Conservation (phyloP, 2,113 vertebrate genomes). For the Elanus axillaris region DNA sequence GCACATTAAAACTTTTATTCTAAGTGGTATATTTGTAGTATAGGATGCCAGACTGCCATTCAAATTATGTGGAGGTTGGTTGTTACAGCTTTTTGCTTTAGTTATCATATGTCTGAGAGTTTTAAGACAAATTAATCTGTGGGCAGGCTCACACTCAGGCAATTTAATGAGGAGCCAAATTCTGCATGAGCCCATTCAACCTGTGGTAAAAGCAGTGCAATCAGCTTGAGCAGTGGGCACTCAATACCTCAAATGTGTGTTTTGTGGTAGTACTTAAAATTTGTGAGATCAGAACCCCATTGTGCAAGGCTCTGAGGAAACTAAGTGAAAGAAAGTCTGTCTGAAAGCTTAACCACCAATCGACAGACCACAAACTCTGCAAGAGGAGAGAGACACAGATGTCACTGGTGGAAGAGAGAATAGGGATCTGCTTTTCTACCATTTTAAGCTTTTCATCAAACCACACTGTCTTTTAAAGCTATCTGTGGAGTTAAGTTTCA, state of each 20-base stretch:
- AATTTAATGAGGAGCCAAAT: background rate
- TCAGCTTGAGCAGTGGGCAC: background rate
- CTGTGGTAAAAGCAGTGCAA: background rate
- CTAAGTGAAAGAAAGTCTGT: background rate
- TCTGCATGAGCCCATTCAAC: background rate
- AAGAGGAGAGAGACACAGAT: background rate
- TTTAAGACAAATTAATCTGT: background rate
- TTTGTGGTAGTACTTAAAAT: background rate
- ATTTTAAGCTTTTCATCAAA: background rate
- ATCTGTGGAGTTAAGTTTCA: background rate
- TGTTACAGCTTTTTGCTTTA: background rate
- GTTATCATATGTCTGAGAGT: background rate
- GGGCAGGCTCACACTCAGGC: background rate
- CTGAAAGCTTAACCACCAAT: background rate
- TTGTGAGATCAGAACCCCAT: background rate
- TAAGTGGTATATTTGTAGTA: background rate
- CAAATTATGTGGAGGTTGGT: background rate
- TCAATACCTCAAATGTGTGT: background rate
- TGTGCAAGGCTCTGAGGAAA: background rate
- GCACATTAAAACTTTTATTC: background rate
- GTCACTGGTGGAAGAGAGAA: background rate
- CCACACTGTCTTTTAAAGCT: background rate
- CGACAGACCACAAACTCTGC: background rate
- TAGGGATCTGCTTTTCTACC: background rate
- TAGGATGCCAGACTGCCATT: background rate